These are phyloP conservation scores for Microplitis deprimator DNA, from an alignment of 2,888 invertebrate genomes.

Conservation along the genomic window DNA sequence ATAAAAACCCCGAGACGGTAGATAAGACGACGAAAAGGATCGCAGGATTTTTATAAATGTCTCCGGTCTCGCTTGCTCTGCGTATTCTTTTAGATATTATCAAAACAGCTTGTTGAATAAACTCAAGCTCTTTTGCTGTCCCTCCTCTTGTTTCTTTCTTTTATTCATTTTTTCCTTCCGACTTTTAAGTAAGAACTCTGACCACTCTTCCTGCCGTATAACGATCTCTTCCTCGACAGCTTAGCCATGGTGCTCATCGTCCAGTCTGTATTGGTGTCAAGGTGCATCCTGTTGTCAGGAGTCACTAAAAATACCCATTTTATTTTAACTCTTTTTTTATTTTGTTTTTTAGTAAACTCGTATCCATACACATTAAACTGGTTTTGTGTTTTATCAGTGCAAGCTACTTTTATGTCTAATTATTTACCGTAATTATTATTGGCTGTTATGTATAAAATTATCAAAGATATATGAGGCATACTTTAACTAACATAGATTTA, in stretches of 20 bases:
- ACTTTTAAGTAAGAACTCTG: conserved; percentile 9
- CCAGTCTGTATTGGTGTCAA: conserved; percentile 39
- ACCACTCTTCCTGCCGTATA: conserved; percentile 12
- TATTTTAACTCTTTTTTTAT: background rate
- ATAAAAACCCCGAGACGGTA: conserved; percentile 22
- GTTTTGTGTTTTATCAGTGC: background rate
- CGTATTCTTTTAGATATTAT: conserved; percentile 38
- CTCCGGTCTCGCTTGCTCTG: conserved; percentile 34
- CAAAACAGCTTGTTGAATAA: conserved; percentile 15
- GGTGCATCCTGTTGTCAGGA: conserved; percentile 29
- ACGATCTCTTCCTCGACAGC: conserved; percentile 32
- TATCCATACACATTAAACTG: background rate
- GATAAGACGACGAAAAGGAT: conserved; percentile 26
- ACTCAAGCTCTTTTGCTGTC: conserved; percentile 6
- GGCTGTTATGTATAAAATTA: too few relatives aligned
- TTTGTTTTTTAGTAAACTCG: too few relatives aligned
- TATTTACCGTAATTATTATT: too few relatives aligned
- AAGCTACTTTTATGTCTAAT: too few relatives aligned
- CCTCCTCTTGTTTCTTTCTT: conserved; percentile 12
- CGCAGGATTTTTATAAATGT: conserved; percentile 44
- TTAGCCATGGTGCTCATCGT: background rate
- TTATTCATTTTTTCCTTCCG: conserved; percentile 23
- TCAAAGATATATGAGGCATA: too few relatives aligned
- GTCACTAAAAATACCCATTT: background rate
- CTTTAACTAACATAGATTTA: background rate